Evolutionary conservation across 2,113 vertebrate species (phyloP), one percentile per base, ranked within the genome.

Genomic region (Brachirus orientalis): DNA sequence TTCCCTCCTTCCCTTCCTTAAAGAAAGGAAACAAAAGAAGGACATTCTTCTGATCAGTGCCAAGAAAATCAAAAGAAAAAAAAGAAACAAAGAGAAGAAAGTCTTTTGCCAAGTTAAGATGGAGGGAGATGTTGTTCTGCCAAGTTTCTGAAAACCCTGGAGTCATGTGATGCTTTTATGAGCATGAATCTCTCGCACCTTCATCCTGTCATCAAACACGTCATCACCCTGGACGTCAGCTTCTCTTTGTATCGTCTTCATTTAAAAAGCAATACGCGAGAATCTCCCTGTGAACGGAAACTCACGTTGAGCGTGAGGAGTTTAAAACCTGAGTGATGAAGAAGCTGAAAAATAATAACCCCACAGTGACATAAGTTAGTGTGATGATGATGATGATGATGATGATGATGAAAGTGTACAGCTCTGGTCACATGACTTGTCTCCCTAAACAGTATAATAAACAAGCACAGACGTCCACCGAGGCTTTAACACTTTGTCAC

Each of bases 181-280:
- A 67, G 33, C 53, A 57, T n/a, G n/a, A n/a, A n/a, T n/a, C n/a
- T n/a, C n/a, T n/a, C 11, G 19, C 13, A 33, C 16, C 9, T 20
- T 37, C 52, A 38, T 17, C 38, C 13, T 12, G 19, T 41, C 1
- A 33, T 5, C n/a, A 28, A 28, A 28, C 28, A 6, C 6, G 28
- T 28, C 28, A 6, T 28, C 3, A 28, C 28, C 28, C 28, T 28
- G 28, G 6, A 28, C 28, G n/a, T n/a, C n/a, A n/a, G n/a, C 66
- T 74, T 70, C 47, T 54, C 18, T 48, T 20, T 1, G 4, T 47
- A 6, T 0, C 8, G 10, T 50, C 43, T 50, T 18, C 18, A 48
- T 48, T 45, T 12, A 53, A 69, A 61, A 70, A 80, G 65, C 71
- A 80, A 80, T 80, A 75, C 0, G 2, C 63, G 6, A 28, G 28